A percentile compares a stretch with the other conserved stretches of the same genome.
These are phyloP conservation scores for Drosophila setosimentum DNA, from an alignment of 2,888 invertebrate species.

Conservation along the genomic window DNA sequence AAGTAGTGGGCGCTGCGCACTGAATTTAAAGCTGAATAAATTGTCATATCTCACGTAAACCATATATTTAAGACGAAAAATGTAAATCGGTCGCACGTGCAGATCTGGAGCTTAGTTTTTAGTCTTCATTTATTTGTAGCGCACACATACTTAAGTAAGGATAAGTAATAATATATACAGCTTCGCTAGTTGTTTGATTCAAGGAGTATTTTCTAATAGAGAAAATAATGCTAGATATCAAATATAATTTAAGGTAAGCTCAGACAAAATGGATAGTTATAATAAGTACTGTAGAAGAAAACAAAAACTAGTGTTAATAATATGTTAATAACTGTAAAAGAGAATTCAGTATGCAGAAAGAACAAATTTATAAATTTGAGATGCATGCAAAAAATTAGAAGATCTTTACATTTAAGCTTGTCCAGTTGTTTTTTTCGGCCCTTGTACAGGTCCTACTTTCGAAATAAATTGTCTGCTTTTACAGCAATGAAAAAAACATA, in stretches of 20 bases:
- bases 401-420: neutral
- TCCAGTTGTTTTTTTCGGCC: neutral
- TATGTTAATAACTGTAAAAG: neutral
- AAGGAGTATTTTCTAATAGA: neutral
- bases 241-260: neutral
- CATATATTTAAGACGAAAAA: neutral
- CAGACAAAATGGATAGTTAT: neutral
- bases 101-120: neutral
- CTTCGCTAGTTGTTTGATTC: neutral
- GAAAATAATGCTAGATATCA: neutral
- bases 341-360: neutral
- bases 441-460: neutral
- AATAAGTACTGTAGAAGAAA: neutral
- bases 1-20: constrained; percentile 13
- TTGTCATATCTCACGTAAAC: neutral
- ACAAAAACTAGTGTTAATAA: neutral
- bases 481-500: neutral
- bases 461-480: neutral
- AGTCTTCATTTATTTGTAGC: neutral
- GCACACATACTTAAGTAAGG: neutral
- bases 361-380: neutral
- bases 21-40: neutral
- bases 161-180: neutral
- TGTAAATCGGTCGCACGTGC: neutral
- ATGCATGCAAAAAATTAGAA: neutral